phyloP scores from a whole-genome alignment of 2,113 vertebrate species.

The Crotophaga sulcirostris region DNA sequence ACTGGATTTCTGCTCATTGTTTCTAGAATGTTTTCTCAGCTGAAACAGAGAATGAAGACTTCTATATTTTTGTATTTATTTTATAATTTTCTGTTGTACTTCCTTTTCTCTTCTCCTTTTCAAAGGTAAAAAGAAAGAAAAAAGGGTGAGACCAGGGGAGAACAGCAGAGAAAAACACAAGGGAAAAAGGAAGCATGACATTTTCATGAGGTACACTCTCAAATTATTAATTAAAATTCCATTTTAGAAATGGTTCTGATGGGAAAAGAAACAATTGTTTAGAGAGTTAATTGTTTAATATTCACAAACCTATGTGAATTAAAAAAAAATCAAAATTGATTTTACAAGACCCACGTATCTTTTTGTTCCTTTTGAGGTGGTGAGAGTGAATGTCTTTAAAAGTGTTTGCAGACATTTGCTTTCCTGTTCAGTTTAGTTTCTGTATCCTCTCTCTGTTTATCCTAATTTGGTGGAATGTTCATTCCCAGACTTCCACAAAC shows the following conservation, averaged over 20 bases:
- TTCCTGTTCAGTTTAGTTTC: not conserved
- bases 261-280: not conserved
- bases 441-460: not conserved
- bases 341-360: not conserved
- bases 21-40: not conserved
- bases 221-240: not conserved
- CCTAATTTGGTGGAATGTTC: not conserved
- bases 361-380: not conserved
- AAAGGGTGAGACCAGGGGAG: not conserved
- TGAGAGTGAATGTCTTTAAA: not conserved
- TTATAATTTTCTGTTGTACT: not conserved
- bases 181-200: not conserved
- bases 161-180: not conserved
- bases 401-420: not conserved
- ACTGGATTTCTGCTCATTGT: not conserved
- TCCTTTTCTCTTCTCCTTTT: not conserved
- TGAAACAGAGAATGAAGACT: not conserved
- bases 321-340: rapidly evolving
- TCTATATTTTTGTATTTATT: not conserved
- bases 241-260: not conserved
- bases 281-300: not conserved
- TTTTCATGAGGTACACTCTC: not conserved
- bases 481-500: not conserved
- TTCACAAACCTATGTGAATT: not conserved
- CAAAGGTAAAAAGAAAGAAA: not conserved